A percentile compares a stretch with the other conserved stretches of the same genome.
These are phyloP conservation scores for Stenodema calcarata DNA, from an alignment of 2,888 invertebrate species.

Conservation along the genomic window DNA sequence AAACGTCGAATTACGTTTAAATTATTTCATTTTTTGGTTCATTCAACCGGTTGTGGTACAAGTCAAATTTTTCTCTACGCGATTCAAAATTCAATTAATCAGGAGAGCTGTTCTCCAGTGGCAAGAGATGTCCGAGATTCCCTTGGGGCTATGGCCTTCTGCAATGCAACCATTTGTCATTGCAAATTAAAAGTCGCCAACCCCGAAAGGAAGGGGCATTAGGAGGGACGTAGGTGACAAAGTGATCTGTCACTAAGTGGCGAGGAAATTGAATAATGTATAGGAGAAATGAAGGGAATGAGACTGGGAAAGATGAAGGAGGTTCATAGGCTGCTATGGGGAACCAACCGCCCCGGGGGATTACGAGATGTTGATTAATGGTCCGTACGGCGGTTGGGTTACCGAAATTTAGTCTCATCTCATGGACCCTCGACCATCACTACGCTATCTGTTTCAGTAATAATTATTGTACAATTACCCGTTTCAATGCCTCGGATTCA, in stretches of 20 bases:
- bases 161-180: not conserved
- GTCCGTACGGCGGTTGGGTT: not conserved
- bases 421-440: not conserved
- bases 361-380: not conserved
- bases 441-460: not conserved
- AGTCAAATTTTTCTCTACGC: no score
- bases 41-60: no score
- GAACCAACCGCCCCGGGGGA: not conserved
- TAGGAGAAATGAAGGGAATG: not conserved
- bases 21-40: no score
- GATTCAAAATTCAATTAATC: no score
- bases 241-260: conserved; percentile 28
- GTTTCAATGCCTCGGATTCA: no score
- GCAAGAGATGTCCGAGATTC: no score
- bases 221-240: not conserved
- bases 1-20: no score
- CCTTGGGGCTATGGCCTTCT: not conserved
- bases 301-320: not conserved
- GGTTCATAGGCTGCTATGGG: not conserved
- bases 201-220: not conserved
- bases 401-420: not conserved
- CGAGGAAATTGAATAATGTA: conserved; percentile 22
- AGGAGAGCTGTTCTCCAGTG: no score
- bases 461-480: not conserved
- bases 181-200: not conserved